These are phyloP conservation scores for Drosophila helvetica DNA, from an alignment of 2,888 invertebrate genomes.

Conservation along the genomic window DNA sequence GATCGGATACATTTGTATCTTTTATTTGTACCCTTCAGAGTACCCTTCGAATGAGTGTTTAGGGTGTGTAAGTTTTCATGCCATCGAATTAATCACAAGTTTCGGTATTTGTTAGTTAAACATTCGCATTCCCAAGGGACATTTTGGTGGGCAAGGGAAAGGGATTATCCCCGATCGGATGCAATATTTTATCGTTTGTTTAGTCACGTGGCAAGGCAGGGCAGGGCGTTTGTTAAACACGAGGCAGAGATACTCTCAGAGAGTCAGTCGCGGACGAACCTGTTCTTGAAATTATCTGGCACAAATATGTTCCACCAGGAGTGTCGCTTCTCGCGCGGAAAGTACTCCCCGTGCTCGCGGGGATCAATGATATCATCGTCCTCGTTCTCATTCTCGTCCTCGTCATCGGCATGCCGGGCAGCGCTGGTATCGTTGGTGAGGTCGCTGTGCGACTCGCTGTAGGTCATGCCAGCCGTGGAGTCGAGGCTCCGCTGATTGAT, in stretches of 20 bases:
- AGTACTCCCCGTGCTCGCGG: constrained; percentile 70
- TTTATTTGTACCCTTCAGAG: neutral
- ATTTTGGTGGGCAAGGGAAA: neutral
- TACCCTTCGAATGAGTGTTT: constrained; percentile 12
- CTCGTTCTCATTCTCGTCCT: constrained; percentile 54
- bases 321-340: constrained; percentile 88
- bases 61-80: constrained; percentile 34
- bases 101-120: constrained; percentile 42
- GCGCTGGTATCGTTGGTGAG: constrained; percentile 69
- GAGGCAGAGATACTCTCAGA: constrained; percentile 26
- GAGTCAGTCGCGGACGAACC: constrained; percentile 83
- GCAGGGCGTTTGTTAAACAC: constrained; percentile 65
- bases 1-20: constrained; percentile 10
- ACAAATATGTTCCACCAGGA: constrained; percentile 96
- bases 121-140: constrained; percentile 19
- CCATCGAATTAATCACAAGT: constrained; percentile 45
- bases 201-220: constrained; percentile 52
- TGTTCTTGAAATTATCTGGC: constrained; percentile 89
- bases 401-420: constrained; percentile 49
- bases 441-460: constrained; percentile 66
- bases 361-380: constrained; percentile 75
- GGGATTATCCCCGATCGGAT: constrained; percentile 35
- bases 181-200: constrained; percentile 24
- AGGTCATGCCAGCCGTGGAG: constrained; percentile 39
- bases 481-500: constrained; percentile 74